Base-by-base conservation (phyloP, 2,797 vertebrate species). In the Lacerta bilineata region DNA sequence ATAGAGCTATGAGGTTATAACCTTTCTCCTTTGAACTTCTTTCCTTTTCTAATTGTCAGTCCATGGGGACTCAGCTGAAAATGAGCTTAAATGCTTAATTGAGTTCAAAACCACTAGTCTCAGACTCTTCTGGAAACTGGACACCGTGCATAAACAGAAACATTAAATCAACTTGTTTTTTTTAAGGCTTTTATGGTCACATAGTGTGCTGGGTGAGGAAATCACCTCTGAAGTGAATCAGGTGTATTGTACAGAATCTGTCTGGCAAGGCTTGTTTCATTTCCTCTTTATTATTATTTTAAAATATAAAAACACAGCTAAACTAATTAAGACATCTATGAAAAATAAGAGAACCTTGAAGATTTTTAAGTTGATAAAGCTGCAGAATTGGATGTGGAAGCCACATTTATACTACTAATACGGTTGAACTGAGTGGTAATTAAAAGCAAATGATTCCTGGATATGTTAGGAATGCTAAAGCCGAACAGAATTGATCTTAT, bases 61-160 rank as follows among this genome's bases (percentile, higher is more conserved):
- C 97, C 93, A 29, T 76, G 90, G 96, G 96, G 96, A 97, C 92
- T 72, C 92, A 96, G 95, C 95, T 94, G 95, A 97, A 97, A 97
- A 96, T 97, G 95, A 96, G 95, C 95, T 96, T 96, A 96, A 97
- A 96, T 96, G 93, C 95, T 97, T 96, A 97, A 95, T 91, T 97
- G 95, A 95, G 94, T 97, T 97, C 96, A 94, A 97, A 97, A 96
- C 93, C 95, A 92, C 95, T 94, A 92, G 91, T 92, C 91, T 92
- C 93, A 94, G 91, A 90, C 95, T 95, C 80, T 93, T 95, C 88
- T 97, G 94, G 97, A 97, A 97, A 97, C 66, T 88, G 93, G 94
- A 96, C 92, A 97, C 96, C 94, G 25, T 92, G 92, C 95, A 96
- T 97, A 97, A 97, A 97, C 95, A 97, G 95, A 96, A 96, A 95